phyloP scores from a whole-genome alignment of 1,140 invertebrate genomes.

The Halictus rubicundus region DNA sequence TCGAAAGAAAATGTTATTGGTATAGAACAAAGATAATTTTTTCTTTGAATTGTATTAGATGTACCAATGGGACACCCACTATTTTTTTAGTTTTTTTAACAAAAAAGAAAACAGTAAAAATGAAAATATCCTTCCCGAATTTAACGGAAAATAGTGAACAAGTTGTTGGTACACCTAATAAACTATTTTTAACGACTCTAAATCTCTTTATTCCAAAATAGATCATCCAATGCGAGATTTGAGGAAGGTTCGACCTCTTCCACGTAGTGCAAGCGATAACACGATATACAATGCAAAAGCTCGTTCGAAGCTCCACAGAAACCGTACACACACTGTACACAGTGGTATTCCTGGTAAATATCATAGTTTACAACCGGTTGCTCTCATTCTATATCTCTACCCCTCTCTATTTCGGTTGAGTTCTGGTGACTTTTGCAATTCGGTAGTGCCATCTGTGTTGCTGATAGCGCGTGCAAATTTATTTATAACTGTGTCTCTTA shows the following conservation, averaged over 20 bases:
- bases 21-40: conserved; percentile 31
- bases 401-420: background rate
- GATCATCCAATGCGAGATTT: conserved; percentile 75
- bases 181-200: background rate
- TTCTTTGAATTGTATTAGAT: background rate
- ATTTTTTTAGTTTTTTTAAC: no score
- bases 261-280: conserved; percentile 77
- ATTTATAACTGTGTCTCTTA: conserved; percentile 61
- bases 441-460: conserved; percentile 58
- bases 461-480: conserved; percentile 57
- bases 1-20: conserved; percentile 74
- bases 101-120: no score
- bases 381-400: no score
- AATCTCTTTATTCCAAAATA: conserved; percentile 44
- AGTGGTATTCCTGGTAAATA: conserved; percentile 75
- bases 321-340: conserved; percentile 65
- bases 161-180: conserved; percentile 4
- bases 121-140: no score
- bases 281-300: conserved; percentile 75
- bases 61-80: background rate
- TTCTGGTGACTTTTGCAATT: conserved; percentile 21
- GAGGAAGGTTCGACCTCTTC: conserved; percentile 74
- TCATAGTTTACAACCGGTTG: background rate
- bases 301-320: conserved; percentile 70
- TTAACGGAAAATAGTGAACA: background rate